These are phyloP conservation scores for Drosophila atripex DNA, from an alignment of 2,888 invertebrate genomes.

Conservation along the genomic window DNA sequence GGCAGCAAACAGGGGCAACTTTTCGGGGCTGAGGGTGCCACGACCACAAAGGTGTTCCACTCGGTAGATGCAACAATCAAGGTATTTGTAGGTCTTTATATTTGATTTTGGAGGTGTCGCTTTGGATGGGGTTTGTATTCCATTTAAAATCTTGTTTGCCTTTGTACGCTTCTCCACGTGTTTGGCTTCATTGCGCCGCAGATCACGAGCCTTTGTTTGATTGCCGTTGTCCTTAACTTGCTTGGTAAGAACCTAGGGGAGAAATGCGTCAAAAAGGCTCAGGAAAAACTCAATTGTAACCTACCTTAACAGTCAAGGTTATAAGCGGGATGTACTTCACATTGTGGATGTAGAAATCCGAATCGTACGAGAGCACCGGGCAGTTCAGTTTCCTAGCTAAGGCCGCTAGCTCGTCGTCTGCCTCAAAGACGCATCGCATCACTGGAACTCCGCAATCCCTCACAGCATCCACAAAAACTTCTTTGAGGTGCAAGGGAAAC, in stretches of 20 bases:
- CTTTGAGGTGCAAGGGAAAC: slow-evolving; percentile 90
- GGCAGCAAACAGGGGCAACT: slow-evolving; percentile 92
- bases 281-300: background rate
- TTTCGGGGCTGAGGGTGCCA: slow-evolving; percentile 87
- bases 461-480: slow-evolving; percentile 90
- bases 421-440: slow-evolving; percentile 93
- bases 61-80: slow-evolving; percentile 89
- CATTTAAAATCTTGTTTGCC: slow-evolving; percentile 65
- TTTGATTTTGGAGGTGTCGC: background rate
- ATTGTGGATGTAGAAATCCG: slow-evolving; percentile 96
- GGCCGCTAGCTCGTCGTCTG: slow-evolving; percentile 94
- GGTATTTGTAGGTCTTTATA: slow-evolving; percentile 77
- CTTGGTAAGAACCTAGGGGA: slow-evolving; percentile 71
- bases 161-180: slow-evolving; percentile 80
- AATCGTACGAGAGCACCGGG: slow-evolving; percentile 96
- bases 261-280: too few species aligned
- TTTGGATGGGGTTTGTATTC: slow-evolving; percentile 50
- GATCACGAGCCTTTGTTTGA: slow-evolving; percentile 31
- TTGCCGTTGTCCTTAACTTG: slow-evolving; percentile 31
- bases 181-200: slow-evolving; percentile 74
- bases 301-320: slow-evolving; percentile 85
- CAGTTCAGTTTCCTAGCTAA: slow-evolving; percentile 91
- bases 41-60: slow-evolving; percentile 88
- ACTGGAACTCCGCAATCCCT: slow-evolving; percentile 87
- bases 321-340: slow-evolving; percentile 92